Conservation (phyloP, 2,113 vertebrate genomes). For the Nanorana parkeri region DNA sequence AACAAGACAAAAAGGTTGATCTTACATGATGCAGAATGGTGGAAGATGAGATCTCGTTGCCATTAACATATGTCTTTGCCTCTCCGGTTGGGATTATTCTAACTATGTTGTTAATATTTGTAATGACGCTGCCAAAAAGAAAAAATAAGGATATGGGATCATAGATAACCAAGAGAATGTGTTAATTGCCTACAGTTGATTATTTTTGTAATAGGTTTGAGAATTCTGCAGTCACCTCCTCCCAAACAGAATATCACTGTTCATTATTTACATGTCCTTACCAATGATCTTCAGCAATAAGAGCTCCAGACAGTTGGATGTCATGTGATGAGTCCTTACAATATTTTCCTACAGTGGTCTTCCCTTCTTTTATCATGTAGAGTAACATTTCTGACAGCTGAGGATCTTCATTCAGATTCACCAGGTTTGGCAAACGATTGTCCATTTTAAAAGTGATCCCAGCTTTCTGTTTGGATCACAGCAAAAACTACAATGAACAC, state of each 20-base stretch:
- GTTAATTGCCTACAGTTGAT: too few species aligned
- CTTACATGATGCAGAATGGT: conserved; percentile 90
- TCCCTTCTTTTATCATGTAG: conserved; percentile 94
- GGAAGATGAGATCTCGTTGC: conserved; percentile 77
- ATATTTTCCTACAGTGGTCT: conserved; percentile 87
- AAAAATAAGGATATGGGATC: conserved; percentile 6
- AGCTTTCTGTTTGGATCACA: conserved; percentile 77
- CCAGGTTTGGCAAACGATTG: conserved; percentile 89
- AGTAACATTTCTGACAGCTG: conserved; percentile 95
- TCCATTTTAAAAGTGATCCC: conserved; percentile 93
- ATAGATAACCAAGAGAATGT: neutral
- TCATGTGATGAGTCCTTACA: conserved; percentile 79
- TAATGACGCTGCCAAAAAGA: conserved; percentile 80
- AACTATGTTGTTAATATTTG: conserved; percentile 76
- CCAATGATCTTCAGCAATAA: conserved; percentile 94
- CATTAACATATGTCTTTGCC: conserved; percentile 91
- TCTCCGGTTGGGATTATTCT: conserved; percentile 80
- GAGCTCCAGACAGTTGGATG: conserved; percentile 89
- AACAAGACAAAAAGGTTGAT: conserved; percentile 4
- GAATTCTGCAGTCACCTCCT: too few species aligned
- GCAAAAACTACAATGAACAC: neutral
- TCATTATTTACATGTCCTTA: conserved; percentile 62
- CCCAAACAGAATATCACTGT: neutral
- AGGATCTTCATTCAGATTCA: conserved; percentile 95
- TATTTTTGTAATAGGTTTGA: too few species aligned